Base-by-base conservation (phyloP, 2,888 invertebrate genomes). In the Drosophila kanekoi region DNA sequence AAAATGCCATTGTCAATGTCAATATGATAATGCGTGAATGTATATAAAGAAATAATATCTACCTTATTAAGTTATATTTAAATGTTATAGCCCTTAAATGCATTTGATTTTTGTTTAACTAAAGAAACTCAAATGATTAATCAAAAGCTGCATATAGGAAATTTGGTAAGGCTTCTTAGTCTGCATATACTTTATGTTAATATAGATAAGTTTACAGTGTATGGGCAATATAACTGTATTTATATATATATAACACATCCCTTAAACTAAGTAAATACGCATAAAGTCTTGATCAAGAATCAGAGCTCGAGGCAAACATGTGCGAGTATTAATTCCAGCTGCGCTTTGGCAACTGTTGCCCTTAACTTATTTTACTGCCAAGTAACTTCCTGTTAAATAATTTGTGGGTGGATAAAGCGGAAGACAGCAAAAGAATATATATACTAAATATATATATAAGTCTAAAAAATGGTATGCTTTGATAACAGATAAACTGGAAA, bases 391-490 rank as follows among this genome's bases (percentile, higher is more conserved):
- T 66, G 72, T 68, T 72, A 54, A 47, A 59, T 57, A 77, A 61
- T 33, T 75, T 67, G 62, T 32, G 14, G 33, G 16, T 33, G 40
- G 5, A 16, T 9, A 28, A 11, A 48, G 38, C 33, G 23, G 11
- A 49, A 53, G 16, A 18, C 18, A 40, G 18, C n/a, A 23, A 23
- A 41, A 48, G 43, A 40, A 38, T 43, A 56, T 43, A 68, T 16
- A 16, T 11, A 6, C n/a, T n/a, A n/a, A 5, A 13, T 8, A 41
- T 57, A 56, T 47, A 18, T 18, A 18, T 43, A 78, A 71, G 59
- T 78, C 81, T 37, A 20, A 61, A 56, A 58, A 72, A 63, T n/a
- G 2, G 6, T 60, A 41, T 49, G 58, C 66, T 59, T 71, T 71
- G 66, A 67, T 80, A 72, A 70, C n/a, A 64, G 61, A 63, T 63